phyloP scores from a whole-genome alignment of 1,140 invertebrate species.

The Drosophila mauritiana region DNA sequence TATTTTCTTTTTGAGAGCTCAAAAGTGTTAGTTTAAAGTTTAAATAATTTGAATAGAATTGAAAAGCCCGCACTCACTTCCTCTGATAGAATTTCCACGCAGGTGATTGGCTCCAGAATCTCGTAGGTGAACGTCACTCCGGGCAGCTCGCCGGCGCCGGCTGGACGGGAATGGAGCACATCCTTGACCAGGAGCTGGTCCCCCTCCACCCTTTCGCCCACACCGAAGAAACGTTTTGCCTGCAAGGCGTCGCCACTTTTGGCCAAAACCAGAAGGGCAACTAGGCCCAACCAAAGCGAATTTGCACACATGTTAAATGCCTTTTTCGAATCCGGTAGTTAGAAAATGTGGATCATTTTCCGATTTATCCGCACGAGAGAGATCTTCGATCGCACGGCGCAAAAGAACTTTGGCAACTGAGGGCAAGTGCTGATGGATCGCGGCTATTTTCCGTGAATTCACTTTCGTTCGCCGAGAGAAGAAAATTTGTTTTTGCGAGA shows the following conservation, averaged over 20 bases:
- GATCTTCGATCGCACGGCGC: slow-evolving; percentile 57
- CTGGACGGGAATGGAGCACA: slow-evolving; percentile 59
- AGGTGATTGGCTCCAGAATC: slow-evolving; percentile 70
- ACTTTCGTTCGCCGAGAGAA: slow-evolving; percentile 44
- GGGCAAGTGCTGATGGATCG: slow-evolving; percentile 62
- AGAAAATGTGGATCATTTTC: slow-evolving; percentile 37
- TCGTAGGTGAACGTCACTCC: slow-evolving; percentile 68
- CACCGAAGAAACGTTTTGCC: slow-evolving; percentile 53
- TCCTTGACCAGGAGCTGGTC: slow-evolving; percentile 76
- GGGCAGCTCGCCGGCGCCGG: slow-evolving; percentile 40
- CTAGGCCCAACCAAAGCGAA: slow-evolving; percentile 23
- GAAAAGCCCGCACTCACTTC: slow-evolving; percentile 58
- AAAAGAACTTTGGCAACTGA: slow-evolving; percentile 70
- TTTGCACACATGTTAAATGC: slow-evolving; percentile 43
- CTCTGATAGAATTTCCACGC: slow-evolving; percentile 67
- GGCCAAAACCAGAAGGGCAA: slow-evolving; percentile 28
- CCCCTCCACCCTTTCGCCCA: slow-evolving; percentile 51
- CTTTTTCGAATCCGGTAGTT: slow-evolving; percentile 10
- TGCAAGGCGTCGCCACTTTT: slow-evolving; percentile 13
- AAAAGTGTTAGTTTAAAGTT: no score
- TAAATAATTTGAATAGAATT: no score
- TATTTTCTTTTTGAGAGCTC: no score
- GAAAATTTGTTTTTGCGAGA: slow-evolving; percentile 12
- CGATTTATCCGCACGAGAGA: slow-evolving; percentile 11
- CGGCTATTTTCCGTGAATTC: slow-evolving; percentile 38